Evolutionary conservation across 2,888 invertebrate genomes (phyloP), one percentile per base, ranked within the genome.

Genomic region (Trissolcus japonicus): DNA sequence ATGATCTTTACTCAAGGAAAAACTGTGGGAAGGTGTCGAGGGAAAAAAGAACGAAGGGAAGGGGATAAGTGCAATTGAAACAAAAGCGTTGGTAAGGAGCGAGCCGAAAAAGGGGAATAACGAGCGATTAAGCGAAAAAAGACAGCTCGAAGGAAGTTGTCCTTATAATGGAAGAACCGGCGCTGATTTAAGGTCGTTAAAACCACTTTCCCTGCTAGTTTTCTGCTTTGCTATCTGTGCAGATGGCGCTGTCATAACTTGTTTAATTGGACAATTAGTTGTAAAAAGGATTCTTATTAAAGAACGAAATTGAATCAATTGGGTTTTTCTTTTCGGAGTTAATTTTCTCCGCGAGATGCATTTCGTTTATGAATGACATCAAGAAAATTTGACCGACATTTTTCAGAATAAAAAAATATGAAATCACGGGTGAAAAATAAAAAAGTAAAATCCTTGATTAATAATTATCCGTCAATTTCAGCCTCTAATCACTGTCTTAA

Each of bases 161-260:
- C 40, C 67, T 76, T 65, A 50, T 56, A 60, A 65, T 60, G 53
- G 74, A 11, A 50, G 16, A 56, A 43, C 25, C 57, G 40, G 43
- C 56, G 35, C 53, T 46, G 69, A 59, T 69, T 76, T 76, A 69
- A 76, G 69, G 66, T 66, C 69, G 61, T 68, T 55, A 50, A 25
- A 61, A 61, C 69, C 69, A 71, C 76, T 76, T 76, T 76, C 75
- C 53, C 67, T 46, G 50, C 53, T 62, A 66, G 59, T 75, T 75
- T 75, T 75, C 63, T 13, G 56, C 16, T 17, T 16, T 19, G 51
- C 51, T 17, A 51, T 51, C 14, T 21, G 16, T 51, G 17, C 11
- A 51, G 51, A 51, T 51, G 51, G 21, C 50, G 17, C 9, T 35
- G 19, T 63, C 35, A 35, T 35, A 35, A 35, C 35, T 35, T 35